A percentile compares a stretch with the other conserved stretches of the same genome.
Conservation (phyloP, 1,140 invertebrate species). For the Muscidifurax raptorellus region DNA sequence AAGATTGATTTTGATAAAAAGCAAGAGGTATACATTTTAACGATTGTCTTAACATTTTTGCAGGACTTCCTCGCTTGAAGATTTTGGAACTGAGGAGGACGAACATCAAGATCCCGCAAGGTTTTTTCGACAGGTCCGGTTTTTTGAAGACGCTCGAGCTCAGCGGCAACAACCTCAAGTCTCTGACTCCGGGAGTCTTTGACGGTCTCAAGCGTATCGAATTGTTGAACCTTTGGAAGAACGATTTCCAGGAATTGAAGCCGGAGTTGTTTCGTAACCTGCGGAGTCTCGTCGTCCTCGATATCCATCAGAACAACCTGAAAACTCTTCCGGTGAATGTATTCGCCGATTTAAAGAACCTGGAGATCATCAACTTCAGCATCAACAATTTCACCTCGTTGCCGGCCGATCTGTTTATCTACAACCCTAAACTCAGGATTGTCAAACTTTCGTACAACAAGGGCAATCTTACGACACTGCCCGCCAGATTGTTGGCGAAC, state of each 20-base stretch:
- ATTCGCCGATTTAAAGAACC: slow-evolving; percentile 5
- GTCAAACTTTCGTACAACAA: slow-evolving; percentile 37
- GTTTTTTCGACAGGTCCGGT: background rate
- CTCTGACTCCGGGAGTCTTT: background rate
- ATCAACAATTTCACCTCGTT: slow-evolving; percentile 23
- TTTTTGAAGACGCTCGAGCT: slow-evolving; percentile 18
- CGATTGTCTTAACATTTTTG: background rate
- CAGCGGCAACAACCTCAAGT: slow-evolving; percentile 9
- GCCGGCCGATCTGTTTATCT: background rate
- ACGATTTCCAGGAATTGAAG: background rate
- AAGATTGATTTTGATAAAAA: no score
- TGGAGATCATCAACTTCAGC: slow-evolving; percentile 30
- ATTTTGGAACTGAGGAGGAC: slow-evolving; percentile 26
- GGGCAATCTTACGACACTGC: slow-evolving; percentile 16
- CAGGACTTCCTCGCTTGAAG: slow-evolving; percentile 26
- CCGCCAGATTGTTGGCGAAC: background rate
- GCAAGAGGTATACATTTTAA: background rate
- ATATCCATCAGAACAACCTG: slow-evolving; percentile 28
- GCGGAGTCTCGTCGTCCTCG: background rate
- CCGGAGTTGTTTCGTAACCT: background rate
- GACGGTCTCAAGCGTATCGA: slow-evolving; percentile 3
- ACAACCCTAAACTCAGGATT: slow-evolving; percentile 7
- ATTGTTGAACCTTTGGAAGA: slow-evolving; percentile 30
- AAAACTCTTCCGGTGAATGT: background rate
- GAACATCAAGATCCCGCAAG: background rate